Percentiles rank a stretch among this genome's conserved stretches.
These are phyloP conservation scores for Channa striata DNA, from an alignment of 2,797 vertebrate genomes.

Conservation along the genomic window DNA sequence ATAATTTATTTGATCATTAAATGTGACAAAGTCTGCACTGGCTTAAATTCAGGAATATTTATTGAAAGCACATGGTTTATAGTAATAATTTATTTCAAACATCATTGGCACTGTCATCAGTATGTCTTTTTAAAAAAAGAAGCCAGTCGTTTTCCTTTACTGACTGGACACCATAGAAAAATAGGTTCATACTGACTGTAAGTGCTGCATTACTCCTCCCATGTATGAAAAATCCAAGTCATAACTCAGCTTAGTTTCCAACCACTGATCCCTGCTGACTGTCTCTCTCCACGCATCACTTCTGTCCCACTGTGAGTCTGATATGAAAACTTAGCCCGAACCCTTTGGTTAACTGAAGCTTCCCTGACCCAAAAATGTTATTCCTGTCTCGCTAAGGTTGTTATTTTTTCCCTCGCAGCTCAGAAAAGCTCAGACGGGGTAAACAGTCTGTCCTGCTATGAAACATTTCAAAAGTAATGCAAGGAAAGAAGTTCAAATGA, in stretches of 20 bases:
- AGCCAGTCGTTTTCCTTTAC: no score
- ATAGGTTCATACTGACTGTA: no score
- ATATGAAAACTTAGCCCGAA: constrained; percentile 4
- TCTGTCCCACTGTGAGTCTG: constrained; percentile 6
- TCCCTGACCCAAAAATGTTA: constrained; percentile 29
- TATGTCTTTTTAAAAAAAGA: no score
- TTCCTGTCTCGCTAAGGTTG: constrained; percentile 2
- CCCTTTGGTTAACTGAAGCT: constrained; percentile 20
- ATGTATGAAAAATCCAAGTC: no score
- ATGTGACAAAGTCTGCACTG: no score
- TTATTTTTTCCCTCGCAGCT: neutral
- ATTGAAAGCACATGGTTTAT: no score
- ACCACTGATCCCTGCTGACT: neutral
- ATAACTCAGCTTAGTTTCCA: neutral
- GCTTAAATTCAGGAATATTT: no score
- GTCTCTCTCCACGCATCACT: constrained; percentile 4
- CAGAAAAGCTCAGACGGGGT: constrained; percentile 5
- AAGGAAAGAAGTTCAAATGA: neutral
- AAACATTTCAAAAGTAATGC: constrained; percentile 1
- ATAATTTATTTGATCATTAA: no score
- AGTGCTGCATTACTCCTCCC: no score
- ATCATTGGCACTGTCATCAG: no score
- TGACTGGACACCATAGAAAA: no score
- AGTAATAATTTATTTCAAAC: no score
- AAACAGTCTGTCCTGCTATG: constrained; percentile 12